A percentile compares a stretch with the other conserved stretches of the same genome.
Evolutionary conservation across 2,113 vertebrate species (phyloP).

Genomic region (Ceyx melanurus): DNA sequence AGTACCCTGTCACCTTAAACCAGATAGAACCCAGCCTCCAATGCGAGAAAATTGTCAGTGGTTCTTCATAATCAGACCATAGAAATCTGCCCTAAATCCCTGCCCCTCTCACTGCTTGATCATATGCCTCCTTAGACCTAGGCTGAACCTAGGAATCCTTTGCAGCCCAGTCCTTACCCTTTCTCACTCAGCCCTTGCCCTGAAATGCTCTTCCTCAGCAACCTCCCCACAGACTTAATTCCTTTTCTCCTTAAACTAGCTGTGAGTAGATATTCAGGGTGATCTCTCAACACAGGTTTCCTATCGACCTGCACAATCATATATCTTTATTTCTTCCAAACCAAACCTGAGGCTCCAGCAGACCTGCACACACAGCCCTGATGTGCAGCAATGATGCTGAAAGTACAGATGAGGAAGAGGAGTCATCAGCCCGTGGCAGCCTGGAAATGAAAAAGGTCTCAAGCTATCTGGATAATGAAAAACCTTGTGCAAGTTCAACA

Average conservation of each 20-base stretch:
- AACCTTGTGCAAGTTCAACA: background rate
- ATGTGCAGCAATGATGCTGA: background rate
- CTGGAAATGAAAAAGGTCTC: background rate
- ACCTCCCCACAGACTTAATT: background rate
- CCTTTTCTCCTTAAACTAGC: background rate
- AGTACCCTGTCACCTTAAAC: background rate
- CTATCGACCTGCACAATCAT: background rate
- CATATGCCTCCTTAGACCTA: background rate
- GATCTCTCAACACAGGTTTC: background rate
- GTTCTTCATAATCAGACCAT: background rate
- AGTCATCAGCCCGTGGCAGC: background rate
- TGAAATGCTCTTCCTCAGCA: background rate
- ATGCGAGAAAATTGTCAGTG: accelerated
- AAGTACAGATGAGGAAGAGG: background rate
- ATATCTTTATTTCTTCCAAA: background rate
- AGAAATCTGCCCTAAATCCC: background rate
- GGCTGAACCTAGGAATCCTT: background rate
- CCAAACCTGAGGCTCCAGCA: background rate
- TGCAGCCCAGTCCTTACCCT: background rate
- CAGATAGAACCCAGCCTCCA: background rate
- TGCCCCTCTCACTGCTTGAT: background rate
- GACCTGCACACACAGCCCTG: background rate
- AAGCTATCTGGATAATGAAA: background rate
- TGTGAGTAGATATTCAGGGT: background rate
- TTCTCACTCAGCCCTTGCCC: background rate